A percentile compares a stretch with the other conserved stretches of the same genome.
phyloP scores from a whole-genome alignment of 2,797 vertebrate species.

The Tauraco hartlaubi region DNA sequence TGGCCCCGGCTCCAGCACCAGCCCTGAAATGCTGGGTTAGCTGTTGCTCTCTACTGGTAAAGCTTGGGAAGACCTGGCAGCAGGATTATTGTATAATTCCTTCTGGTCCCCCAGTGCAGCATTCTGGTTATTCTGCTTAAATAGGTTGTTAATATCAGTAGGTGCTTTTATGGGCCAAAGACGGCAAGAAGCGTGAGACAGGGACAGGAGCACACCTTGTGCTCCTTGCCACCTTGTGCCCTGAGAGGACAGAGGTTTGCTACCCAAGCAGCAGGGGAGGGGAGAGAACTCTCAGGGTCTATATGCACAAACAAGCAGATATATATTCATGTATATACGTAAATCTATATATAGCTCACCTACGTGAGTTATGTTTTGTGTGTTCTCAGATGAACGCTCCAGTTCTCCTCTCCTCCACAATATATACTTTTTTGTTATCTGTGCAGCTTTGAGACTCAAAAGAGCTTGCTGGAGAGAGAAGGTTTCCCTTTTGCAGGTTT shows the following conservation, averaged over 20 bases:
- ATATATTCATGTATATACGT: background rate
- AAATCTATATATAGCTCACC: background rate
- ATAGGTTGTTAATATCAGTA: background rate
- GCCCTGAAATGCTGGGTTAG: background rate
- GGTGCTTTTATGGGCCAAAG: background rate
- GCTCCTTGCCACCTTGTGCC: background rate
- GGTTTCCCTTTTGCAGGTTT: background rate
- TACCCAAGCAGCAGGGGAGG: background rate
- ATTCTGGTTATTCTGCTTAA: background rate
- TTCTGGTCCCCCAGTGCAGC: background rate
- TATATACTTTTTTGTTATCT: background rate
- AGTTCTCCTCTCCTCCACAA: background rate
- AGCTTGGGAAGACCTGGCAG: background rate
- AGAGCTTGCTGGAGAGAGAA: background rate
- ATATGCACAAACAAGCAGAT: background rate
- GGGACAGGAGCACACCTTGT: background rate
- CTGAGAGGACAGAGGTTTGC: background rate
- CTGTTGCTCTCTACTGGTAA: background rate
- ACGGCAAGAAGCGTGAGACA: fast-evolving
- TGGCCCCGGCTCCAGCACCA: background rate
- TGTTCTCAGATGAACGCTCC: background rate
- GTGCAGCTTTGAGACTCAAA: background rate
- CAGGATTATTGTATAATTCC: background rate
- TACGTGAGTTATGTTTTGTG: background rate
- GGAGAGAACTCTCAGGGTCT: background rate